Conservation (phyloP, 2,113 vertebrate species). For the Dermatemys mawii region DNA sequence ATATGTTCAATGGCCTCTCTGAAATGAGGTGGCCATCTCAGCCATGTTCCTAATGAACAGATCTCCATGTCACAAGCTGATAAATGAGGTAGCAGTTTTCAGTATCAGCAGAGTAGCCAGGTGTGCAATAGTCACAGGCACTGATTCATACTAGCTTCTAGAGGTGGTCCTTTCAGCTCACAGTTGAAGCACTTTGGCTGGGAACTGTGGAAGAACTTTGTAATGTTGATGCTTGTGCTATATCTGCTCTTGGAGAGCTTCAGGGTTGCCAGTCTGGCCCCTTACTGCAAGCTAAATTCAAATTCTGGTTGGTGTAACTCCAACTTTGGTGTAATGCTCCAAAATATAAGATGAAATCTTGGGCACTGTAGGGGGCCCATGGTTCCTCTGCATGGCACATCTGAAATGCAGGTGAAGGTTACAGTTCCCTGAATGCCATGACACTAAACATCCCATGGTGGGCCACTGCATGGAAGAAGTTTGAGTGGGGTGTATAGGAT, state of each 20-base stretch:
- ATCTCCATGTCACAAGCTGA: neutral
- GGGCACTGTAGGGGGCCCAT: neutral
- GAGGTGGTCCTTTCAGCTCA: neutral
- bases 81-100: neutral
- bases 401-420: neutral
- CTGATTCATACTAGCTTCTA: neutral
- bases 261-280: neutral
- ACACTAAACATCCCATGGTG: too few relatives aligned
- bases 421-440: neutral
- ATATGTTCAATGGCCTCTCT: neutral
- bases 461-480: too few relatives aligned
- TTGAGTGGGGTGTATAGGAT: neutral
- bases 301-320: neutral
- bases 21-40: neutral
- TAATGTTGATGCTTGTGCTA: neutral
- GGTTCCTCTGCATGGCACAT: neutral
- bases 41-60: neutral
- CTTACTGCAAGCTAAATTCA: neutral
- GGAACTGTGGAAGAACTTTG: neutral
- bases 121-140: neutral
- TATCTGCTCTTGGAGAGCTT: neutral
- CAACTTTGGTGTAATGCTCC: neutral
- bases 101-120: neutral
- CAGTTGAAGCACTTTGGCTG: neutral
- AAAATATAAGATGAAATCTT: neutral